Conservation (phyloP, 2,888 invertebrate genomes). For the Fragum sueziense region DNA sequence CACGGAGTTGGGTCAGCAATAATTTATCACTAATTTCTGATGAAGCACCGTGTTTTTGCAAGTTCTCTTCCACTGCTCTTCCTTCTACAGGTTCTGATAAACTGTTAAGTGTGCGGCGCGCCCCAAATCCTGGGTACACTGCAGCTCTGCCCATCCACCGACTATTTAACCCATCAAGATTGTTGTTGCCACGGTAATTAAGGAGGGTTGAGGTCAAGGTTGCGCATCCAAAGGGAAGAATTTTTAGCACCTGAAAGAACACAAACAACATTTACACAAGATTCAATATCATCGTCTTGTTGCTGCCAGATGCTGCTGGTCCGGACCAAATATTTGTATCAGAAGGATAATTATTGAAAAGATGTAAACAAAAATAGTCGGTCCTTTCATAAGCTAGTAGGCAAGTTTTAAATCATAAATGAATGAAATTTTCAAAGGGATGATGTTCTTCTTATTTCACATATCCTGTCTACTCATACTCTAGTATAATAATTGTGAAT, state of each 20-base stretch:
- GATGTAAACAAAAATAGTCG: too few relatives aligned
- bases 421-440: too few relatives aligned
- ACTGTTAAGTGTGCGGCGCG: neutral
- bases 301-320: too few relatives aligned
- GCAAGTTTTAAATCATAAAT: too few relatives aligned
- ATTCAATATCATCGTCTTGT: too few relatives aligned
- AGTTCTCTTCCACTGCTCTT: conserved; percentile 13
- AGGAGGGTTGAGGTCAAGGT: conserved; percentile 58
- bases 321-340: too few relatives aligned
- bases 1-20: neutral
- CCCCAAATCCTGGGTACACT: conserved; percentile 16
- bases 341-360: too few relatives aligned
- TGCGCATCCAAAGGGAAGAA: conserved; percentile 59
- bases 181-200: conserved; percentile 35
- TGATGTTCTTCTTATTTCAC: too few relatives aligned
- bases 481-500: too few relatives aligned
- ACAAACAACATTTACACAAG: too few relatives aligned
- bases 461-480: too few relatives aligned
- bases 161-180: conserved; percentile 58
- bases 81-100: conserved; percentile 1
- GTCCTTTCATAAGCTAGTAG: too few relatives aligned
- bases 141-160: conserved; percentile 47
- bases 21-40: conserved; percentile 25
- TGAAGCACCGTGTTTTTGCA: conserved; percentile 22
- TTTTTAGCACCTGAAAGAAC: conserved; percentile 61